Base-by-base conservation (phyloP, 2,113 vertebrate species). In the Danionella cerebrum region DNA sequence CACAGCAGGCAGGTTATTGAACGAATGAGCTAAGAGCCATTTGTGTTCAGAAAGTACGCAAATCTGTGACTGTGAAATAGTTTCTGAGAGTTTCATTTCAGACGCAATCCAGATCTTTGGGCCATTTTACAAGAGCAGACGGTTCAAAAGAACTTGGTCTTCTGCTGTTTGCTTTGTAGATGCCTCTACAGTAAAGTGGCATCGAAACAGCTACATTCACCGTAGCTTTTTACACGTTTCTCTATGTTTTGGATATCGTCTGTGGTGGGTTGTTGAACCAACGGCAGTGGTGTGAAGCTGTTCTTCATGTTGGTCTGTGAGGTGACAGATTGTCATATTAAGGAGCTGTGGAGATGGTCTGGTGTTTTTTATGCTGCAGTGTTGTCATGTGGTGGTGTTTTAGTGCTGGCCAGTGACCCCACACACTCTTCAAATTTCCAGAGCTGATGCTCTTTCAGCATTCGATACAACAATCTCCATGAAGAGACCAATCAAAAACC, bases 351-450 rank as follows among this genome's bases (percentile, higher is more conserved):
- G 73, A 71, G 53, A 66, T 47, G 65, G 21, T 73, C 62, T 70
- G 68, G 60, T 45, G 39, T 74, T 80, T 76, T 53, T 54, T 58
- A 53, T 76, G 63, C 74, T 51, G 65, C 54, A 67, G 70, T 77
- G 69, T 51, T 62, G 67, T 80, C 69, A 76, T 68, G 58, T 78
- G 69, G 71, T 68, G 71, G 47, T 70, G 71, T 73, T 45, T 51
- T 74, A 59, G 74, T 80, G 57, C 54, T 69, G 74, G 68, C 53
- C 47, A 65, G 52, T 38, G 48, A 65, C 45, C 38, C 16, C 54
- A 48, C 57, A 67, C 58, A 27, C 39, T 75, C 62, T 69, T 65
- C 48, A 14, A 38, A 21, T 41, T n/a, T 42, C 42, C 52, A 51
- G 33, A 54, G 48, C 38, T 31, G 29, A 25, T 64, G 48, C 41